Conservation (phyloP, 2,113 vertebrate species). For the Ochotona princeps region DNA sequence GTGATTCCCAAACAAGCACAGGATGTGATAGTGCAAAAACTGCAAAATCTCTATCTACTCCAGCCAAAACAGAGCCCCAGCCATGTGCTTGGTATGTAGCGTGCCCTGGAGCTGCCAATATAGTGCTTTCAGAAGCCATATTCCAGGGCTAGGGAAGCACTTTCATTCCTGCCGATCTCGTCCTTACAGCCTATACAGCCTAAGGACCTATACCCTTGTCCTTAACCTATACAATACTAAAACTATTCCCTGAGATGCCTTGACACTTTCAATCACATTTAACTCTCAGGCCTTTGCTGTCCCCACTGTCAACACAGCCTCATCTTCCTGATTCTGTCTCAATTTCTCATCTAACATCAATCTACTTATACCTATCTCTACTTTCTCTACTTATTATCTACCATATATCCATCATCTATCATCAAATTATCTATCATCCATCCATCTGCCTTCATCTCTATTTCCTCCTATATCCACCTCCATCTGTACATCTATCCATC, state of each 20-base stretch:
- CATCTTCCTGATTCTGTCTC: too few relatives aligned
- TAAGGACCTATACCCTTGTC: too few relatives aligned
- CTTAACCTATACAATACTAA: conserved; percentile 16
- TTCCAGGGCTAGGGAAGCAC: background rate
- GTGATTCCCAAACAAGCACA: background rate
- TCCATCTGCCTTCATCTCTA: too few relatives aligned
- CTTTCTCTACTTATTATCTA: too few relatives aligned
- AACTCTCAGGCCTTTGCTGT: background rate
- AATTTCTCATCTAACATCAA: too few relatives aligned
- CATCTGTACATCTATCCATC: too few relatives aligned
- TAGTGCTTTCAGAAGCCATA: conserved; percentile 8
- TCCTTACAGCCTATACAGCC: conserved; percentile 26
- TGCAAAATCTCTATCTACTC: background rate
- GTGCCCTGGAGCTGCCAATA: background rate
- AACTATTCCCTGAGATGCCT: conserved; percentile 6
- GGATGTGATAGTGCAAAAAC: background rate
- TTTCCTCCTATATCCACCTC: too few relatives aligned
- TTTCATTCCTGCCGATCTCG: background rate
- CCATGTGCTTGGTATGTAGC: conserved; percentile 25
- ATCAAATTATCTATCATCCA: too few relatives aligned
- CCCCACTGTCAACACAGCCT: background rate
- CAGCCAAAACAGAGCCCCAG: background rate
- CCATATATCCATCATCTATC: background rate
- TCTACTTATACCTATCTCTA: too few relatives aligned
- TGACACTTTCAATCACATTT: conserved; percentile 2